Evolutionary conservation across 2,888 invertebrate genomes (phyloP).

Genomic region (Drosophila maculinotata): DNA sequence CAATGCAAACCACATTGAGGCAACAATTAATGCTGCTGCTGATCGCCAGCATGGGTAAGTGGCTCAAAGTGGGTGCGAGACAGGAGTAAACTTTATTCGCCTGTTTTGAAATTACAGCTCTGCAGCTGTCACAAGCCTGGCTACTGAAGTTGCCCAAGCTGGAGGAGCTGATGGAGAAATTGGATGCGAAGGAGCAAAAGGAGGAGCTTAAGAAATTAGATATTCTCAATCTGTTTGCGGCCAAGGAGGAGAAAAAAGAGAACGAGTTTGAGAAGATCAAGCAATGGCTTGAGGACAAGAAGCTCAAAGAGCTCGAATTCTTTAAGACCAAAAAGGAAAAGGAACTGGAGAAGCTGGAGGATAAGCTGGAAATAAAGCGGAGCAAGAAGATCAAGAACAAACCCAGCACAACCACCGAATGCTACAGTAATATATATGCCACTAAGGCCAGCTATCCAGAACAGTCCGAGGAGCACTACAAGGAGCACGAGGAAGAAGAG

Average conservation of each 20-base stretch:
- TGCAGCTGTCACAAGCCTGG: slow-evolving; percentile 51
- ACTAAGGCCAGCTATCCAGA: slow-evolving; percentile 11
- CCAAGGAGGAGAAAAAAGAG: slow-evolving; percentile 52
- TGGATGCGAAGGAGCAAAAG: slow-evolving; percentile 48
- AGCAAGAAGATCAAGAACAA: slow-evolving; percentile 44
- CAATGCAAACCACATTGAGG: slow-evolving; percentile 36
- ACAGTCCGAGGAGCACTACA: slow-evolving; percentile 18
- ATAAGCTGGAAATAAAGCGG: slow-evolving; percentile 43
- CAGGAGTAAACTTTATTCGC: too few species aligned
- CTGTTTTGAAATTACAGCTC: too few species aligned
- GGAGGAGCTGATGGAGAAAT: slow-evolving; percentile 39
- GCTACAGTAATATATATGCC: slow-evolving; percentile 33
- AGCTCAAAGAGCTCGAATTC: slow-evolving; percentile 55
- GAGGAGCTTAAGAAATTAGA: slow-evolving; percentile 64
- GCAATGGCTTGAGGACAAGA: slow-evolving; percentile 62
- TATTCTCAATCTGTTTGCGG: slow-evolving; percentile 57
- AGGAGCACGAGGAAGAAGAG: slow-evolving; percentile 17
- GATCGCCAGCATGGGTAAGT: slow-evolving; percentile 61
- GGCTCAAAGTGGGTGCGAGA: background rate
- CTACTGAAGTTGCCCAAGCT: slow-evolving; percentile 57
- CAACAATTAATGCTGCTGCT: slow-evolving; percentile 58
- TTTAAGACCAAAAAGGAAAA: slow-evolving; percentile 62
- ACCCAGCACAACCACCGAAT: slow-evolving; percentile 37
- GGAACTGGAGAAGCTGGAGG: slow-evolving; percentile 35
- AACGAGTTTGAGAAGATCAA: slow-evolving; percentile 66